Evolutionary conservation across 1,140 invertebrate species (phyloP), one percentile per base, ranked within the genome.

Genomic region (Diachasmimorpha longicaudata): DNA sequence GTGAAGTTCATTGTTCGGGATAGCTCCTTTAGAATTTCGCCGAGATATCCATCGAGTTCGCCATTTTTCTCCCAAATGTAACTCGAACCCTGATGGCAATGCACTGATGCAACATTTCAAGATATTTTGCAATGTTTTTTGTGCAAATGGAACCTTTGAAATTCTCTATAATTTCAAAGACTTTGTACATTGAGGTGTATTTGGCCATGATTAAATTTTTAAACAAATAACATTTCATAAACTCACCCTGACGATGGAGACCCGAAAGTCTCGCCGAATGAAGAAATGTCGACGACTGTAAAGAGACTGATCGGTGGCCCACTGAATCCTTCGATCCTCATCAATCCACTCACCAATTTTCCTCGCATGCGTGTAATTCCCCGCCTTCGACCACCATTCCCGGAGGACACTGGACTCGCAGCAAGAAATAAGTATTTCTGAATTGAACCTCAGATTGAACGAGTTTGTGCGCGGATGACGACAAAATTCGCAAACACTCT

Each of bases 1-100:
- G 46, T 81, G 14, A 85, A 85, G 16, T 86, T 82, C 73, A 85
- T 79, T 25, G 63, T 70, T 6, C 16, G 66, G 10, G 77, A 78
- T 6, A 86, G 42, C 21, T 86, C 84, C 0, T 10, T 68, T 5
- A 85, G 14, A 13, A 85, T 16, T 0, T 23, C 37, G 80, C 78
- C 9, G 82, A 72, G 44, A 82, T 77, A 0, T 31, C 71, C 72
- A 6, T 42, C 9, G 3, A 80, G 8, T 0, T 37, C 23, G 0
- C 77, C 75, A 39, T 82, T 70, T 14, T 71, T n/a, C 1, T 52
- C 1, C 3, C 39, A 44, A 16, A 79, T 21, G n/a, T 77, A 79
- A 8, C 58, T 46, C 5, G 83, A 81, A 8, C 79, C 70, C 84
- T 84, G 70, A 42, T 76, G 37, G 73, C 10, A 39, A 4, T 39